phyloP scores from a whole-genome alignment of 2,797 vertebrate genomes.

The Notolepis coatsorum region DNA sequence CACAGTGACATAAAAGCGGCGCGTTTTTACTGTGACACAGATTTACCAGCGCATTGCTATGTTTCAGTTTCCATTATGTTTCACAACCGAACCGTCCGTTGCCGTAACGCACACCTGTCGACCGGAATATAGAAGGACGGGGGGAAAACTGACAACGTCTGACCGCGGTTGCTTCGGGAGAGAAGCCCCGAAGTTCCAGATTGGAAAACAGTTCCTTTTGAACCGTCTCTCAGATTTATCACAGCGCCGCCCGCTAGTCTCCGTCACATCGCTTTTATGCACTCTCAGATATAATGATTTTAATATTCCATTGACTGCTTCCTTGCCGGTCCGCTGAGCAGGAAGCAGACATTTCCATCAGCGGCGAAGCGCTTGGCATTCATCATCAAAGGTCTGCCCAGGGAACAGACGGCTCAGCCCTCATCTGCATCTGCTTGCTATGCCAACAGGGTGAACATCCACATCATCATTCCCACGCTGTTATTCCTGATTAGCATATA shows the following conservation, averaged over 20 bases:
- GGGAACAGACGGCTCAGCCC: conserved; percentile 69
- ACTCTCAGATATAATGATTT: conserved; percentile 68
- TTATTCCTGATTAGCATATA: conserved; percentile 81
- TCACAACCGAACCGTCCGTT: conserved; percentile 6
- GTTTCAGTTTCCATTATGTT: conserved; percentile 6
- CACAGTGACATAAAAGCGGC: conserved; percentile 39
- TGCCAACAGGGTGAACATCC: conserved; percentile 70
- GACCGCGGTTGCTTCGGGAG: no score
- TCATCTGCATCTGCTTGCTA: conserved; percentile 80
- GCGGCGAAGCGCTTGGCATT: conserved; percentile 68
- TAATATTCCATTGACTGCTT: conserved; percentile 73
- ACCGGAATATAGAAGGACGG: no score
- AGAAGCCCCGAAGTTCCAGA: background rate
- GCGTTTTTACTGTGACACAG: conserved; percentile 23
- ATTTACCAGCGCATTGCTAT: background rate
- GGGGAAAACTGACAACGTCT: no score
- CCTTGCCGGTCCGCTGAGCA: conserved; percentile 76
- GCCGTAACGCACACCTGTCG: conserved; percentile 1
- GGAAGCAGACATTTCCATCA: conserved; percentile 76
- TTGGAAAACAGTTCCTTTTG: conserved; percentile 34
- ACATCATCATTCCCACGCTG: conserved; percentile 71
- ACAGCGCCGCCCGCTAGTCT: conserved; percentile 25
- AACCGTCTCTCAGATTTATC: conserved; percentile 47
- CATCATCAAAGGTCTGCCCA: conserved; percentile 77
- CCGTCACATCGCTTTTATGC: conserved; percentile 9